Evolutionary conservation across 1,140 invertebrate genomes (phyloP), one percentile per base, ranked within the genome.

Genomic region (Pseudomyrmex gracilis): DNA sequence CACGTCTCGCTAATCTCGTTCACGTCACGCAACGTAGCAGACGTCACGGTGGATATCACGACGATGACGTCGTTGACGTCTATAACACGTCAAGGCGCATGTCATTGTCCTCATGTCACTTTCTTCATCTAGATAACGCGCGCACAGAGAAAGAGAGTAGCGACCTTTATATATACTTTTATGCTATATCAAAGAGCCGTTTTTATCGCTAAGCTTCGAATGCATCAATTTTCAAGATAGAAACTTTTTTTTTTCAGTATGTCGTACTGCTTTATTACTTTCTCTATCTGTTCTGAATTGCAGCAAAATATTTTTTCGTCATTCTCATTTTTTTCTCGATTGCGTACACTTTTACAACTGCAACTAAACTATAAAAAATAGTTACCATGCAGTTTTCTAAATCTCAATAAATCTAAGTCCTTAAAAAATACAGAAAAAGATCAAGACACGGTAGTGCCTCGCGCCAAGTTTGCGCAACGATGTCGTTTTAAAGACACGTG

Each of bases 101-200:
- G 83, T 87, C 86, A 73, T 87, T 85, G 83, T 78, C 66, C 83
- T 88, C 82, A 87, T 61, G 77, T 57, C 70, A 73, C 66, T 82
- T 85, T 86, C 85, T 90, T 85, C 88, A 71, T 78, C 68, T 90
- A 83, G 86, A 60, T 90, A 92, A 91, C 86, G 90, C 89, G 85
- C 90, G 90, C 90, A 34, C 34, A 34, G 34, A 34, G 34, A 34
- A 90, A 85, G 34, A 12, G 47, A 57, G 34, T 47, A 67, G 15
- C 63, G 2, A 77, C 57, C 57, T 68, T 78, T 68, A 70, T 67
- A 43, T 64, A 43, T 15, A 34, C 5, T 34, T 71, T 71, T 43
- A 71, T 55, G 55, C 13, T 22, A 45, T 45, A 77, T 67, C 22
- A 2, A 20, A 17, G 10, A 68, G 9, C 1, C 9, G 22, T 57